phyloP scores from a whole-genome alignment of 2,113 vertebrate genomes.

The Atlantisia rogersi region DNA sequence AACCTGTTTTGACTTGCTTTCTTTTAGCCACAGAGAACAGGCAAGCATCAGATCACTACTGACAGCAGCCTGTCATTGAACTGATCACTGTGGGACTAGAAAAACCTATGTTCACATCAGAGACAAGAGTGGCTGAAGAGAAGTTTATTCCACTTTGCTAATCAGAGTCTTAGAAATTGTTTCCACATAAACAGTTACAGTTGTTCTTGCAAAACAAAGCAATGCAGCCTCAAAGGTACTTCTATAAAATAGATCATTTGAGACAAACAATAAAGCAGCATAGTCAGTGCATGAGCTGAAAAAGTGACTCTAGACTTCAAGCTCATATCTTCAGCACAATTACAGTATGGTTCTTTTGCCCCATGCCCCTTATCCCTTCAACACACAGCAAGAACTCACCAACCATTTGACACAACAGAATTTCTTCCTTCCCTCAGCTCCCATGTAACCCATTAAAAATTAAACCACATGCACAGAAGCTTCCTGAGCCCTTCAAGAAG shows the following conservation, averaged over 20 bases:
- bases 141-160: neutral
- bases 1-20: neutral
- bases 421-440: neutral
- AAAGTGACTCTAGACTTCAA: neutral
- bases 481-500: neutral
- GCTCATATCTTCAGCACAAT: neutral
- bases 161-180: neutral
- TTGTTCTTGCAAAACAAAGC: neutral
- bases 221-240: neutral
- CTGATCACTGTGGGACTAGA: neutral
- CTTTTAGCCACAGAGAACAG: neutral
- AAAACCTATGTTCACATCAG: neutral
- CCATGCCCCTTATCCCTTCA: neutral
- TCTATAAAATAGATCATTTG: neutral
- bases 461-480: neutral
- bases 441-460: neutral
- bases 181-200: neutral
- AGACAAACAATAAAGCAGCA: neutral
- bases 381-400: neutral
- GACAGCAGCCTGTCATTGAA: neutral
- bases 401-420: neutral
- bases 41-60: neutral
- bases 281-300: neutral
- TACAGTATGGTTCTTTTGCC: neutral
- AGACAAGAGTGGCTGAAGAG: neutral